A percentile compares a stretch with the other conserved stretches of the same genome.
Conservation (phyloP, 2,888 invertebrate genomes). For the Dione vanillae region DNA sequence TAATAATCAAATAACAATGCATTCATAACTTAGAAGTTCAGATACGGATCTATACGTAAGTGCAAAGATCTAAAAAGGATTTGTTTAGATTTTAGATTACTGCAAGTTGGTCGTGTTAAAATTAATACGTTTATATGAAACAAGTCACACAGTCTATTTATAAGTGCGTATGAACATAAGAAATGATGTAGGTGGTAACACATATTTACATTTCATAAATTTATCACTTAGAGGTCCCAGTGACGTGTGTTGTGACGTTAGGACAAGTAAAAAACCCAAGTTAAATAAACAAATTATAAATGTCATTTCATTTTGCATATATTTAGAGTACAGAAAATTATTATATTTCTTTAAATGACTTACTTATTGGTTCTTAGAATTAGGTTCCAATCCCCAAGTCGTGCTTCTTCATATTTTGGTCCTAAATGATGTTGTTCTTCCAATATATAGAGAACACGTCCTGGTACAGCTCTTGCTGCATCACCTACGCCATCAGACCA, state of each 20-base stretch:
- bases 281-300: background rate
- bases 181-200: conserved; percentile 20
- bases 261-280: conserved; percentile 25
- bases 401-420: conserved; percentile 85
- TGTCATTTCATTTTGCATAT: background rate
- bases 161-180: background rate
- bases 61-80: conserved; percentile 31
- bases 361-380: conserved; percentile 80
- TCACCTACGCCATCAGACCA: conserved; percentile 78
- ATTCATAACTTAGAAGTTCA: conserved; percentile 29
- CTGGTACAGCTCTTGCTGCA: conserved; percentile 71
- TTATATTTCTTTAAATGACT: conserved; percentile 41
- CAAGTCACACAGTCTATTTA: background rate
- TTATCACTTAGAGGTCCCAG: background rate
- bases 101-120: background rate
- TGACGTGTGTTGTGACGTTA: conserved; percentile 19
- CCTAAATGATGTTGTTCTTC: conserved; percentile 90
- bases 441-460: conserved; percentile 82
- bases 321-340: background rate
- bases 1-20: conserved; percentile 32
- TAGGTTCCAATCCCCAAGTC: conserved; percentile 87
- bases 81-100: conserved; percentile 13
- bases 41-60: conserved; percentile 31
- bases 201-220: conserved; percentile 7
- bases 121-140: conserved; percentile 7